Percentiles rank a stretch among this genome's conserved stretches.
phyloP scores from a whole-genome alignment of 2,888 invertebrate genomes.

The Onchidella celtica region DNA sequence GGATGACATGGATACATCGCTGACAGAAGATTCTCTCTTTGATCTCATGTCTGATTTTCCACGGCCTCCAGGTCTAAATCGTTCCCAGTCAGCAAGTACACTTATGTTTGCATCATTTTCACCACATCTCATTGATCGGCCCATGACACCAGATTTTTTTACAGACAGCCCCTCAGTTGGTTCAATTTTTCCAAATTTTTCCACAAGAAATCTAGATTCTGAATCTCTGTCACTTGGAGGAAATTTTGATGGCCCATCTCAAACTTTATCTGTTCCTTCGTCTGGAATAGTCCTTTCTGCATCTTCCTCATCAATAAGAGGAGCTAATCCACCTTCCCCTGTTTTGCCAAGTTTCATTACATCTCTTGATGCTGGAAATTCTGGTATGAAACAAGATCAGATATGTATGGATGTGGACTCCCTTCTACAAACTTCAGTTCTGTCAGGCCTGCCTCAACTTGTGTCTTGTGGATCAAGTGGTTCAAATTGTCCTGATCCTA shows the following conservation, averaged over 20 bases:
- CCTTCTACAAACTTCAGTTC: slow-evolving; percentile 15
- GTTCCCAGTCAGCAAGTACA: slow-evolving; percentile 49
- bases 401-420: slow-evolving; percentile 40
- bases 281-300: neutral
- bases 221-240: slow-evolving; percentile 35
- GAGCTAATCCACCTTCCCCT: slow-evolving; percentile 37
- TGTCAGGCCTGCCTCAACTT: slow-evolving; percentile 13
- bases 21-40: slow-evolving; percentile 45
- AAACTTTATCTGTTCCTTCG: slow-evolving; percentile 15
- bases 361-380: slow-evolving; percentile 12
- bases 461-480: neutral
- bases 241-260: slow-evolving; percentile 25
- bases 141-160: slow-evolving; percentile 49
- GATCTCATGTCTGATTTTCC: slow-evolving; percentile 50
- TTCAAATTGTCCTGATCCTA: neutral
- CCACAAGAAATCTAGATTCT: slow-evolving; percentile 36
- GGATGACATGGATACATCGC: slow-evolving; percentile 35
- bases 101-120: slow-evolving; percentile 51
- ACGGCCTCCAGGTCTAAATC: slow-evolving; percentile 40
- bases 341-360: slow-evolving; percentile 24
- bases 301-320: slow-evolving; percentile 29
- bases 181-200: slow-evolving; percentile 39
- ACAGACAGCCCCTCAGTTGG: slow-evolving; percentile 45
- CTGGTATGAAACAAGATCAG: slow-evolving; percentile 4
- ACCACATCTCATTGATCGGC: slow-evolving; percentile 44